Percentiles rank a stretch among this genome's conserved stretches.
Evolutionary conservation across 2,113 vertebrate genomes (phyloP).

Genomic region (Urocolius indicus): DNA sequence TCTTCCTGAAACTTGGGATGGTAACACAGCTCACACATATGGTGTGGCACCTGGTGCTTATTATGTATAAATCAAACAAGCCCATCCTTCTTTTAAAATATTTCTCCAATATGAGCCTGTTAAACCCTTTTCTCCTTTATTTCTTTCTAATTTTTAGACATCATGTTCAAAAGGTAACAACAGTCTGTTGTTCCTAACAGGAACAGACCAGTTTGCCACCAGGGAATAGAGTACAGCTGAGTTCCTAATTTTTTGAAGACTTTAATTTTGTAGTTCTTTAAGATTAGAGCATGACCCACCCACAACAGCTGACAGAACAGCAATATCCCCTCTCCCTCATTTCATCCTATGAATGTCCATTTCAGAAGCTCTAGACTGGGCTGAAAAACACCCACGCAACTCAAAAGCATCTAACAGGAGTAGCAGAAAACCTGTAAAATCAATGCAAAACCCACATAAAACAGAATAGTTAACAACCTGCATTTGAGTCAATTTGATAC

Average conservation of each 20-base stretch:
- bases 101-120: background rate
- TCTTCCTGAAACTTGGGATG: background rate
- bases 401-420: background rate
- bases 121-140: background rate
- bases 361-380: background rate
- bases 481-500: background rate
- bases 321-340: background rate
- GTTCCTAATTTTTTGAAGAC: background rate
- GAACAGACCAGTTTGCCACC: background rate
- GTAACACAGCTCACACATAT: slow-evolving; percentile 13
- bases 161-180: background rate
- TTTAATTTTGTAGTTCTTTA: background rate
- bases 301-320: slow-evolving; percentile 14
- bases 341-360: background rate
- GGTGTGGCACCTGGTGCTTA: slow-evolving; percentile 32
- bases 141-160: background rate
- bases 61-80: slow-evolving; percentile 31
- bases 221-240: slow-evolving; percentile 1
- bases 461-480: background rate
- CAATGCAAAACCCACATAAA: background rate
- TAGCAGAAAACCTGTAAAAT: background rate
- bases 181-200: background rate
- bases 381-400: background rate
- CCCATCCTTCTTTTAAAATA: slow-evolving; percentile 28
- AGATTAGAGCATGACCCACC: background rate